These are phyloP conservation scores for Hyla sarda DNA, from an alignment of 2,113 vertebrate genomes.

Conservation along the genomic window DNA sequence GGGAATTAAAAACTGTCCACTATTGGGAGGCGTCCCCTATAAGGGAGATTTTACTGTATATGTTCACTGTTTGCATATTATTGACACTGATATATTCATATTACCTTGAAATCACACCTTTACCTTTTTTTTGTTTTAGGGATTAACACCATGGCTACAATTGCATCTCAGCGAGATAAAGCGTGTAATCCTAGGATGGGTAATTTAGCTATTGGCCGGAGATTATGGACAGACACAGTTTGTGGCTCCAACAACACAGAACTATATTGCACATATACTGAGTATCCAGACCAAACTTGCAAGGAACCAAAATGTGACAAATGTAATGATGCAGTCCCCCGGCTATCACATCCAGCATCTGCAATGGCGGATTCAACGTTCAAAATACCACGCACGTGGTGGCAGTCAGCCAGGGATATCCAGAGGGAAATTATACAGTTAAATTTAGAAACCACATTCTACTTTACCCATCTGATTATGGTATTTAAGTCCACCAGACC, in stretches of 20 bases:
- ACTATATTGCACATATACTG: conserved; percentile 79
- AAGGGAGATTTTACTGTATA: no score
- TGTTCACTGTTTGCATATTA: neutral
- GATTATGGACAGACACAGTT: conserved; percentile 81
- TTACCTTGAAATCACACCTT: neutral
- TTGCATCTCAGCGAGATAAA: conserved; percentile 81
- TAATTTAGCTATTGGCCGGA: conserved; percentile 86
- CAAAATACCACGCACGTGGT: conserved; percentile 91
- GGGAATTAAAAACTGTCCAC: no score
- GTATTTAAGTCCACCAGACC: conserved; percentile 94
- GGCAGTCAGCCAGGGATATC: conserved; percentile 85
- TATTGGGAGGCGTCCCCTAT: no score
- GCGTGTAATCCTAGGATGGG: conserved; percentile 96
- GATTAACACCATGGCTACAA: conserved; percentile 64
- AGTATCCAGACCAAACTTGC: conserved; percentile 74
- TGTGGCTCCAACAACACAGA: conserved; percentile 82
- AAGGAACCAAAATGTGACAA: conserved; percentile 74
- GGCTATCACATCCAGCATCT: conserved; percentile 80
- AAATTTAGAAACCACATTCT: conserved; percentile 91
- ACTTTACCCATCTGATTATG: conserved; percentile 94
- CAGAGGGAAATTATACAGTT: conserved; percentile 84
- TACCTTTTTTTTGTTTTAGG: conserved; percentile 65
- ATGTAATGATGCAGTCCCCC: conserved; percentile 77
- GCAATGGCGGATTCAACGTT: conserved; percentile 96
- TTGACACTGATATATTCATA: no score